Conservation (phyloP, 2,888 invertebrate genomes). For the Drosophila incognita region DNA sequence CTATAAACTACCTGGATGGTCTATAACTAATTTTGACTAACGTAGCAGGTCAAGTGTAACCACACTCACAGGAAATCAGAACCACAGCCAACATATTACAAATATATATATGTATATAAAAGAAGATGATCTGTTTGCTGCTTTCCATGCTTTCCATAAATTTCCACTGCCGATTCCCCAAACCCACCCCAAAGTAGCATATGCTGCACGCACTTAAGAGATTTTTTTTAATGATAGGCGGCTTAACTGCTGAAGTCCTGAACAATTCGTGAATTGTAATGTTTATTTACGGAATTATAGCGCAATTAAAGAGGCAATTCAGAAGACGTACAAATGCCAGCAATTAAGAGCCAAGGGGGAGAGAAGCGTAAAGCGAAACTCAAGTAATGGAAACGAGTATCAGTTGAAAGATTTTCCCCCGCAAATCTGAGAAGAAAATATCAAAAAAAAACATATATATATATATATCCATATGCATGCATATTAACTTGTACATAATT, state of each 20-base stretch:
- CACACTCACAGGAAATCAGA: too few relatives aligned
- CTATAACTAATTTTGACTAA: background rate
- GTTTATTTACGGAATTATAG: slow-evolving; percentile 49
- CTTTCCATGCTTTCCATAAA: slow-evolving; percentile 3
- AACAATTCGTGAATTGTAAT: slow-evolving; percentile 39
- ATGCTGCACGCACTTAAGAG: slow-evolving; percentile 11
- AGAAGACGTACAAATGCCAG: slow-evolving; percentile 36
- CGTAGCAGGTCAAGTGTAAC: background rate
- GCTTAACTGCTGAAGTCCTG: slow-evolving; percentile 8
- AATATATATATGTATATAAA: too few relatives aligned
- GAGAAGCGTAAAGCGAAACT: slow-evolving; percentile 12
- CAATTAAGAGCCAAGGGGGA: slow-evolving; percentile 21
- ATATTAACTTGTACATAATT: slow-evolving; percentile 37
- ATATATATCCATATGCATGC: background rate
- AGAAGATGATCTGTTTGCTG: background rate
- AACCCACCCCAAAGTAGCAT: background rate
- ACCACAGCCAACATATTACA: background rate
- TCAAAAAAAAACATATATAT: background rate
- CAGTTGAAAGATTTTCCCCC: slow-evolving; percentile 33
- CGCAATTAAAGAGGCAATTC: slow-evolving; percentile 44
- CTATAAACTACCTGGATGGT: background rate
- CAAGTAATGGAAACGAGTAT: slow-evolving; percentile 28
- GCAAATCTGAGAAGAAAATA: slow-evolving; percentile 20
- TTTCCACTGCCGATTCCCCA: background rate
- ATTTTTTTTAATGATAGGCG: slow-evolving; percentile 3